Evolutionary conservation across 2,797 vertebrate genomes (phyloP).

Genomic region (Sebastes reedi): DNA sequence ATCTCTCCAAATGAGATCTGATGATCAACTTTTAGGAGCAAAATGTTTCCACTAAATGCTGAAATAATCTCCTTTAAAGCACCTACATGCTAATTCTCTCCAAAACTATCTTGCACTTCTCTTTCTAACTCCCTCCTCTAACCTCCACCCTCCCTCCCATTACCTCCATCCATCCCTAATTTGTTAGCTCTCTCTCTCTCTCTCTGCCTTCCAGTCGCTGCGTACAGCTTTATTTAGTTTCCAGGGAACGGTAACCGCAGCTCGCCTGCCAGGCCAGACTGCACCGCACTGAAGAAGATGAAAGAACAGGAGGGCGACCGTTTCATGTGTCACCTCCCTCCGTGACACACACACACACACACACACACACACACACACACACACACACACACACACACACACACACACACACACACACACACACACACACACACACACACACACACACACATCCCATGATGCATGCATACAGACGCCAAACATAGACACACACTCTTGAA

Average conservation of each 20-base stretch:
- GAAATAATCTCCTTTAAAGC: background rate
- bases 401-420: background rate
- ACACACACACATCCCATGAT: background rate
- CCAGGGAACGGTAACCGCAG: constrained; percentile 64
- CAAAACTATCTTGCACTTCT: background rate
- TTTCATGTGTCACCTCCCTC: constrained; percentile 76
- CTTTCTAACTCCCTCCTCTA: background rate
- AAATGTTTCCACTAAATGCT: background rate
- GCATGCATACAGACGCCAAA: constrained; percentile 32
- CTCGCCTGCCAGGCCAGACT: constrained; percentile 63
- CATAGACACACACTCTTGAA: constrained; percentile 20
- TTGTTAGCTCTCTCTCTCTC: background rate
- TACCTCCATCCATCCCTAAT: background rate
- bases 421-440: background rate
- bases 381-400: background rate
- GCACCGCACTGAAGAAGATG: constrained; percentile 75
- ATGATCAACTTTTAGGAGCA: background rate
- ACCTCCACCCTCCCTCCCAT: background rate
- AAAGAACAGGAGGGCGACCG: constrained; percentile 76
- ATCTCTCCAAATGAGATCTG: background rate
- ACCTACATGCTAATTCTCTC: background rate
- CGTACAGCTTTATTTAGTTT: constrained; percentile 63
- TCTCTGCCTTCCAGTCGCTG: constrained; percentile 25
- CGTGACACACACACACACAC: constrained; percentile 5
- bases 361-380: background rate